Conservation (phyloP, 2,113 vertebrate genomes). For the Scalopus aquaticus region DNA sequence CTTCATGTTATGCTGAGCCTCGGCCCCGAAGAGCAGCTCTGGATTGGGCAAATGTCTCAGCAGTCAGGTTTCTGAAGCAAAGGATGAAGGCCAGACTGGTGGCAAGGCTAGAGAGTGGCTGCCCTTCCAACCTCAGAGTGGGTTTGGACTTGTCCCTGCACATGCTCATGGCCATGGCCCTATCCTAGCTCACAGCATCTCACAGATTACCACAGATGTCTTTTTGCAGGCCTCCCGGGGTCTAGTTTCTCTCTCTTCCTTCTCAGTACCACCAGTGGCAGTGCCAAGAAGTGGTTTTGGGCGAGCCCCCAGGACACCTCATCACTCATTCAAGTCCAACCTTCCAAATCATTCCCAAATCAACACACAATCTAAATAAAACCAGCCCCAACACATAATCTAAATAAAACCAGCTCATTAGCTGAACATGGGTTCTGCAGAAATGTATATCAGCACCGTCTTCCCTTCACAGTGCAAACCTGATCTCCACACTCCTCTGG, state of each 20-base stretch:
- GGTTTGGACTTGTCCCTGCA: not conserved
- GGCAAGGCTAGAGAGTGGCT: not conserved
- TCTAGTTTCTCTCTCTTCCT: slow-evolving; percentile 4
- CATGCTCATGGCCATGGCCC: not conserved
- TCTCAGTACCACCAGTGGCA: not conserved
- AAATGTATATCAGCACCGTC: not conserved
- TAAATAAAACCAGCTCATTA: slow-evolving; percentile 5
- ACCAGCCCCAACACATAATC: not conserved
- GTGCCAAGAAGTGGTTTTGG: slow-evolving; percentile 55
- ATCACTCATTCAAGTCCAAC: slow-evolving; percentile 5
- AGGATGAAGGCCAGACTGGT: not conserved
- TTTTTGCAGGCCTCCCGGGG: not conserved
- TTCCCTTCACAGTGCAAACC: not conserved
- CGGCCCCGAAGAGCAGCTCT: not conserved
- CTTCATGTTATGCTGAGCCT: not conserved
- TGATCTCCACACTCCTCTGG: not conserved
- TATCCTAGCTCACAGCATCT: not conserved
- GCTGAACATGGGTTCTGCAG: not conserved
- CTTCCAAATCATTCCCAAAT: slow-evolving; percentile 47
- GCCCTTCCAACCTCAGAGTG: not conserved
- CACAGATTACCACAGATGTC: not conserved
- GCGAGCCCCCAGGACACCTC: slow-evolving; percentile 55
- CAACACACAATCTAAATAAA: slow-evolving; percentile 35
- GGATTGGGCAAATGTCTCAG: not conserved
- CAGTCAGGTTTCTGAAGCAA: not conserved